phyloP scores from a whole-genome alignment of 1,140 invertebrate species.

The Apolygus lucorum region DNA sequence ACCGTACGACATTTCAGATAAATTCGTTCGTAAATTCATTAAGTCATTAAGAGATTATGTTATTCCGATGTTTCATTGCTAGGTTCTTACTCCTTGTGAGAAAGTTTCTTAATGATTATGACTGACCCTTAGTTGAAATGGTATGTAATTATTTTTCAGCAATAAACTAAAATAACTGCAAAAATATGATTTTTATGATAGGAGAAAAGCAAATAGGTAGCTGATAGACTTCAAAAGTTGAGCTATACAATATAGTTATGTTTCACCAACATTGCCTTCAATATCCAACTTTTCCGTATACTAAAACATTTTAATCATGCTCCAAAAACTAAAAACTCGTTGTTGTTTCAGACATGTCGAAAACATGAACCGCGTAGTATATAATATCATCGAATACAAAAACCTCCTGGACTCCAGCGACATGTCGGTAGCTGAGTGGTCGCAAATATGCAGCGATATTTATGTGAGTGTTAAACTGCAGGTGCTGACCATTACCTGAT shows the following conservation, averaged over 20 bases:
- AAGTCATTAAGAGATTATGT: neutral
- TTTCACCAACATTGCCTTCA: neutral
- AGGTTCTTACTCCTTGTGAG: no score
- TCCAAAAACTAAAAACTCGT: no score
- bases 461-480: no score
- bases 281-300: neutral
- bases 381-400: conserved; percentile 78
- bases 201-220: no score
- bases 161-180: neutral
- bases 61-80: neutral
- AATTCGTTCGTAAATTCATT: neutral
- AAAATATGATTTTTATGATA: neutral
- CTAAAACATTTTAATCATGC: neutral
- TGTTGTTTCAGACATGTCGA: conserved; percentile 30
- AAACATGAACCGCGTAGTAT: conserved; percentile 49
- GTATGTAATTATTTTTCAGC: neutral
- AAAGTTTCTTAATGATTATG: no score
- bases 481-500: no score
- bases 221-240: no score
- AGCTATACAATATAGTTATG: neutral
- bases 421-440: conserved; percentile 88
- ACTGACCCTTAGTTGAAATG: no score
- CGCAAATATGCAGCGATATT: conserved; percentile 79
- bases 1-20: neutral
- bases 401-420: conserved; percentile 86